Conservation (phyloP, 2,113 vertebrate species). For the Takifugu bimaculatus region DNA sequence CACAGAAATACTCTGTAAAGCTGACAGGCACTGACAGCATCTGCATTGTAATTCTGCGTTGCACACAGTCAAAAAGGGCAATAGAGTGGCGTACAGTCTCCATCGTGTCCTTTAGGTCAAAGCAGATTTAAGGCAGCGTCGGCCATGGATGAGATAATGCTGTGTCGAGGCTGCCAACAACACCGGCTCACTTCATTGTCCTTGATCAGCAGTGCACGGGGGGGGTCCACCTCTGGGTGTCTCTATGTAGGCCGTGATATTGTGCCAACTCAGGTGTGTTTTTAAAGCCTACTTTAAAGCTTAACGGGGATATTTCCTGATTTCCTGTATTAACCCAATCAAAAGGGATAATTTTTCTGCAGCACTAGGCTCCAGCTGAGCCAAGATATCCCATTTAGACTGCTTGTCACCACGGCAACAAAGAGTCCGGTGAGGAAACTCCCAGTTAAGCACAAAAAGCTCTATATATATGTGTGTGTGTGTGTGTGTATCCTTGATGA, state of each 20-base stretch:
- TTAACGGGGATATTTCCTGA: conserved; percentile 52
- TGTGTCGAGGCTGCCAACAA: conserved; percentile 63
- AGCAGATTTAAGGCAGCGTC: conserved; percentile 47
- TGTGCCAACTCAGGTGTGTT: neutral
- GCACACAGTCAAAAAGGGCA: conserved; percentile 1
- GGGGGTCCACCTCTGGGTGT: conserved; percentile 51
- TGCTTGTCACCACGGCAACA: conserved; percentile 65
- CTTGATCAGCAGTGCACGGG: conserved; percentile 62
- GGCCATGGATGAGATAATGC: conserved; percentile 64
- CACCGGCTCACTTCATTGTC: conserved; percentile 68
- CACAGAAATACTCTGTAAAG: neutral
- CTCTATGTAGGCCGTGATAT: neutral
- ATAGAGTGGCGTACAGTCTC: conserved; percentile 23
- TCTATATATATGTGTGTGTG: too few species aligned
- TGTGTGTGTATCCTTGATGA: too few species aligned
- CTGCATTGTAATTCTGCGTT: conserved; percentile 12
- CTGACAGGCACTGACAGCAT: conserved; percentile 5
- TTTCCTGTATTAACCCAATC: conserved; percentile 66
- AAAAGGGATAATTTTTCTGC: conserved; percentile 64
- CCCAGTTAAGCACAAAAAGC: neutral
- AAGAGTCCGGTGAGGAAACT: conserved; percentile 29
- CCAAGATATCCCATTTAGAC: conserved; percentile 78
- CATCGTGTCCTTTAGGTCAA: conserved; percentile 50
- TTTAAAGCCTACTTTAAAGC: neutral
- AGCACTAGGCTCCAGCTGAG: conserved; percentile 67